Evolutionary conservation across 2,888 invertebrate genomes (phyloP).

Genomic region (Ecdyonurus torrentis): DNA sequence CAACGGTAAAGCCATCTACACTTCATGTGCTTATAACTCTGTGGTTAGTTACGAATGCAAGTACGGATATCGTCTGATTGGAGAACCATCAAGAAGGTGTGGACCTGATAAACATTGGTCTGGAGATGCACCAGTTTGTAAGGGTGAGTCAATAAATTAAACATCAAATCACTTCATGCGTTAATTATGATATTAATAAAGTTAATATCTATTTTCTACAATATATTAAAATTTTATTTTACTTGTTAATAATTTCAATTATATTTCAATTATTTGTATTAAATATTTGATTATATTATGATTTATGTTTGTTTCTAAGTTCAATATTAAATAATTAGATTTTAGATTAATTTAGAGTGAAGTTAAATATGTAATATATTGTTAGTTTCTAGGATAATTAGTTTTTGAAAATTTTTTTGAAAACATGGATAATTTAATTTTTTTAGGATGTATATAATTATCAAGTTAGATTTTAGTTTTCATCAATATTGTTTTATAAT

Average conservation of each 20-base stretch:
- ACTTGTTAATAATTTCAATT: neutral
- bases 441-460: too few species aligned
- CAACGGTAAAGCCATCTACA: slow-evolving; percentile 84
- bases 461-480: too few species aligned
- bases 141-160: slow-evolving; percentile 41
- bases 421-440: too few species aligned
- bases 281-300: too few species aligned
- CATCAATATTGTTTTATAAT: too few species aligned
- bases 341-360: too few species aligned
- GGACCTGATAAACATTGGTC: slow-evolving; percentile 92
- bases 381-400: too few species aligned
- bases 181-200: neutral
- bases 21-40: slow-evolving; percentile 86
- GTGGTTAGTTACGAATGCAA: slow-evolving; percentile 92
- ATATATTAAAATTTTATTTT: neutral
- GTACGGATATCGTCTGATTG: slow-evolving; percentile 80
- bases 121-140: slow-evolving; percentile 77
- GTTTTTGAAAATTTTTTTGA: too few species aligned
- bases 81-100: slow-evolving; percentile 79
- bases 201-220: neutral
- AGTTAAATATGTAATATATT: too few species aligned
- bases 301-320: neutral
- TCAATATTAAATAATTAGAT: neutral
- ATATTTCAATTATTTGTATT: too few species aligned
- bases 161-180: neutral